Evolutionary conservation across 2,113 vertebrate genomes (phyloP).

Genomic region (Eurypyga helias): DNA sequence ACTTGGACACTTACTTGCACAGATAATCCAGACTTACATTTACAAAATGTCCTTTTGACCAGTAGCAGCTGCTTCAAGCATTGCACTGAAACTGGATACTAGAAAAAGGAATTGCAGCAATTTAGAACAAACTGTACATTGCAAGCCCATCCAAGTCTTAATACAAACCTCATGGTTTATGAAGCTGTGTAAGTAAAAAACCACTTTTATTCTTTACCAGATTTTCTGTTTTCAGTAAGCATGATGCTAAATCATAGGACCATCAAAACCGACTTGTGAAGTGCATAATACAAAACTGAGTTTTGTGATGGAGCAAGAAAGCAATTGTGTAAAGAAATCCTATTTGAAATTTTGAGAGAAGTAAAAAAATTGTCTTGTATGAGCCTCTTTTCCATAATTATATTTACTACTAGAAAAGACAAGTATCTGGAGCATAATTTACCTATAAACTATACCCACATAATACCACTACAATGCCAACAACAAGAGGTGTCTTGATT

Average conservation of each 20-base stretch:
- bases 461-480: not conserved
- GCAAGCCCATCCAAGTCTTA: conserved; percentile 55
- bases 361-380: not conserved
- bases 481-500: conserved; percentile 24
- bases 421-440: not conserved
- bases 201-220: not conserved
- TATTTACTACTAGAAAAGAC: not conserved
- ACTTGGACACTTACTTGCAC: conserved; percentile 66
- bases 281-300: not conserved
- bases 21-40: conserved; percentile 75
- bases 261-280: not conserved
- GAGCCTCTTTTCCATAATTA: not conserved
- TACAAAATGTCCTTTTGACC: conserved; percentile 72
- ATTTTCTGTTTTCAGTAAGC: conserved; percentile 14
- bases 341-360: not conserved
- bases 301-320: not conserved
- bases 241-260: not conserved
- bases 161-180: conserved; percentile 53
- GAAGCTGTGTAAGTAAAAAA: not conserved
- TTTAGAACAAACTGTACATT: conserved; percentile 55
- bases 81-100: conserved; percentile 67
- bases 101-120: conserved; percentile 64
- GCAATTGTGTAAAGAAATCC: not conserved
- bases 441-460: not conserved
- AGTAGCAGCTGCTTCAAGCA: conserved; percentile 67